phyloP scores from a whole-genome alignment of 2,113 vertebrate species.

The Pangasianodon gigas region DNA sequence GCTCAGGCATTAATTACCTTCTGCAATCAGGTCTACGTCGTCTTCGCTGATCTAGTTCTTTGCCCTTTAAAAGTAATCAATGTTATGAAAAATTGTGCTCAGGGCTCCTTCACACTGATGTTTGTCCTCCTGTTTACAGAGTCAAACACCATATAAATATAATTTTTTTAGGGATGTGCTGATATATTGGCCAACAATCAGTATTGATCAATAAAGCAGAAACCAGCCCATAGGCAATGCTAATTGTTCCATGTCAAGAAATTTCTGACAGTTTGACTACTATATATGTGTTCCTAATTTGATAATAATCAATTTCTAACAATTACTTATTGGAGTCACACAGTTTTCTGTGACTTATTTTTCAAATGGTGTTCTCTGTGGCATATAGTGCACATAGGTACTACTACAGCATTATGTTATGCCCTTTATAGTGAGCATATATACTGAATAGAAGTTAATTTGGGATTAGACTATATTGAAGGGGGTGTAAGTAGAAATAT shows the following conservation, averaged over 20 bases:
- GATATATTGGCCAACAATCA: not conserved
- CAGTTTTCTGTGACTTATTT: not conserved
- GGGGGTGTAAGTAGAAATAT: not conserved
- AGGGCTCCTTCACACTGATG: not conserved
- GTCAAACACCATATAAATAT: not conserved
- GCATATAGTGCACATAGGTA: not conserved
- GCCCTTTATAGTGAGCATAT: not conserved
- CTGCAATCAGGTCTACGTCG: conserved; percentile 18
- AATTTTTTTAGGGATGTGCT: not conserved
- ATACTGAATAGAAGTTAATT: not conserved
- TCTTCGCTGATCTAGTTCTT: conserved; percentile 31
- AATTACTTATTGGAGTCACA: too few relatives aligned
- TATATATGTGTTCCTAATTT: not conserved
- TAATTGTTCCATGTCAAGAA: not conserved
- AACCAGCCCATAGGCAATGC: not conserved
- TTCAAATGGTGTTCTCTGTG: not conserved
- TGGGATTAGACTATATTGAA: not conserved
- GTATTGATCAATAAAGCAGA: not conserved
- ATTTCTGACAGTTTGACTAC: not conserved
- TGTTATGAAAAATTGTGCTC: conserved; percentile 26
- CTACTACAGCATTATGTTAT: not conserved
- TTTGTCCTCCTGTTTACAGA: not conserved
- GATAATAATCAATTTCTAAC: not conserved
- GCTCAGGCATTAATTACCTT: conserved; percentile 49
- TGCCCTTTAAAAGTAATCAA: conserved; percentile 45